Conservation (phyloP, 92 coral and sea anemone species). For the Parazoanthus darwini region DNA sequence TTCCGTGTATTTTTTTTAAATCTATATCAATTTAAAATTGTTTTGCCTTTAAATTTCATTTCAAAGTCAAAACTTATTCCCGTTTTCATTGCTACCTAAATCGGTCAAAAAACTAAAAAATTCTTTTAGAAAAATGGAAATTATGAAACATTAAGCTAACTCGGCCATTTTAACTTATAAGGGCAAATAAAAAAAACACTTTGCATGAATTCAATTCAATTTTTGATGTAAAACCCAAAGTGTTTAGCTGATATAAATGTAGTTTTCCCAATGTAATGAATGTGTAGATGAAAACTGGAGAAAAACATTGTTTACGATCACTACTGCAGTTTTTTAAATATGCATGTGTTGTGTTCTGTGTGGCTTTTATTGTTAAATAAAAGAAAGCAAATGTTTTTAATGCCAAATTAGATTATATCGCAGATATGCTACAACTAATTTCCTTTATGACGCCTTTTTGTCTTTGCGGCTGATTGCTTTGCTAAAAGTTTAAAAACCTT, state of each 20-base stretch:
- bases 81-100: background rate
- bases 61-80: background rate
- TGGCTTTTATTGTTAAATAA: constrained; percentile 8
- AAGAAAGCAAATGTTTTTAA: constrained; percentile 8
- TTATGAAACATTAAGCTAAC: background rate
- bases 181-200: background rate
- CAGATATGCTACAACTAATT: constrained; percentile 6
- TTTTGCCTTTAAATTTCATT: constrained; percentile 10
- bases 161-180: constrained; percentile 10
- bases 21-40: constrained; percentile 10
- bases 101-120: constrained; percentile 1
- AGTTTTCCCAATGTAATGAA: constrained; percentile 13
- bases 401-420: background rate
- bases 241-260: constrained; percentile 12
- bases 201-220: constrained; percentile 4
- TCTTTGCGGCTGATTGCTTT: background rate
- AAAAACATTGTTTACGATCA: constrained; percentile 12
- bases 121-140: constrained; percentile 20
- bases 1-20: background rate
- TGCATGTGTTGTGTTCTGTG: constrained; percentile 15
- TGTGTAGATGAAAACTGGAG: constrained; percentile 14
- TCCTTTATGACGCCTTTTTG: constrained; percentile 3
- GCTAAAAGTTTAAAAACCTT: constrained; percentile 2
- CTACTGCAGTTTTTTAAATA: constrained; percentile 5
- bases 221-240: constrained; percentile 9